Evolutionary conservation across 2,888 invertebrate species (phyloP).

Genomic region (Aleiodes testaceus): DNA sequence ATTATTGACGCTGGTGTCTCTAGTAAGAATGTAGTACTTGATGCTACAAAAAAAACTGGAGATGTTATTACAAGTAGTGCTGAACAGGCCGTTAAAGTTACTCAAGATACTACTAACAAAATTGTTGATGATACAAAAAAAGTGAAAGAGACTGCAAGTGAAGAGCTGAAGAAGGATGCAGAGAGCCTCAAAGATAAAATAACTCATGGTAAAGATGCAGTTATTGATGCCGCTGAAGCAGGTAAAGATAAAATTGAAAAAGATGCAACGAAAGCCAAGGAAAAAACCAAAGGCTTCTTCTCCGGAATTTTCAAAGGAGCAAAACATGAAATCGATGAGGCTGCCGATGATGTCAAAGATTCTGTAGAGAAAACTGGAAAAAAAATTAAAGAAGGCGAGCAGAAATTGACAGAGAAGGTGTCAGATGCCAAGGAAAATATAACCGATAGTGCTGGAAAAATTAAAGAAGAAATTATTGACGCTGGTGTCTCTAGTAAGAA

Average conservation of each 20-base stretch:
- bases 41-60: slow-evolving; percentile 44
- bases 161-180: slow-evolving; percentile 25
- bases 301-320: slow-evolving; percentile 56
- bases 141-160: slow-evolving; percentile 37
- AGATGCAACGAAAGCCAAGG: slow-evolving; percentile 54
- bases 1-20: slow-evolving; percentile 74
- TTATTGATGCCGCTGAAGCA: slow-evolving; percentile 44
- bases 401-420: slow-evolving; percentile 10
- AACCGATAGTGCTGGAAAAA: background rate
- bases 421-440: background rate
- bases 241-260: slow-evolving; percentile 50
- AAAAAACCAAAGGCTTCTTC: slow-evolving; percentile 54
- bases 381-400: slow-evolving; percentile 49
- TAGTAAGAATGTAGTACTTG: slow-evolving; percentile 57
- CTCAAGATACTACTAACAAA: slow-evolving; percentile 62
- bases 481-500: slow-evolving; percentile 26
- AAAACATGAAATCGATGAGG: slow-evolving; percentile 55
- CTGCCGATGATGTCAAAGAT: slow-evolving; percentile 65
- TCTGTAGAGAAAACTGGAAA: slow-evolving; percentile 74
- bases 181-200: slow-evolving; percentile 11
- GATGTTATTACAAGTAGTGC: slow-evolving; percentile 54
- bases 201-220: slow-evolving; percentile 26
- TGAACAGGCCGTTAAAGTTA: slow-evolving; percentile 52
- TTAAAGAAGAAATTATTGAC: slow-evolving; percentile 9
- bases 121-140: slow-evolving; percentile 47